Conservation (phyloP, 1,140 invertebrate species). For the Drosophila quadrilineata region DNA sequence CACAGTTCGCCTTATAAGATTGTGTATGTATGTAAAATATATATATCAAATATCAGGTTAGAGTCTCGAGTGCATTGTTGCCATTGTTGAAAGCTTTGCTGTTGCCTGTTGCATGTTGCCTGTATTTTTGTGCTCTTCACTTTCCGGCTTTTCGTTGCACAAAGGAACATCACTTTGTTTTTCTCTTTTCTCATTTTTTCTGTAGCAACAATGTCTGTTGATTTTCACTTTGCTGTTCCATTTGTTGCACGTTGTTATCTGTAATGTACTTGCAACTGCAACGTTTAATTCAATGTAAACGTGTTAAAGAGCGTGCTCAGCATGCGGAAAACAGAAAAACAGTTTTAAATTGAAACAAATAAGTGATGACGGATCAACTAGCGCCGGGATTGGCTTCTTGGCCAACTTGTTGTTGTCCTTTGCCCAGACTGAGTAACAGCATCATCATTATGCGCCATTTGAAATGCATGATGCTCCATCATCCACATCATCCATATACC, state of each 20-base stretch:
- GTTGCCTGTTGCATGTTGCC: conserved; percentile 31
- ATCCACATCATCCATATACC: too few relatives aligned
- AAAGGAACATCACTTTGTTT: too few relatives aligned
- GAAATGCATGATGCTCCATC: conserved; percentile 8
- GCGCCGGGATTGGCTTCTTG: background rate
- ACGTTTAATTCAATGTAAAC: conserved; percentile 75
- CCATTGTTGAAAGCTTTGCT: conserved; percentile 52
- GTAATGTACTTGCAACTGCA: conserved; percentile 32
- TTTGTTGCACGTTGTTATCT: conserved; percentile 26
- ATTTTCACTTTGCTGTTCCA: conserved; percentile 53
- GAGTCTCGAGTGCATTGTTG: conserved; percentile 69
- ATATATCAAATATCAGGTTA: conserved; percentile 65
- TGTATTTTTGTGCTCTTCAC: conserved; percentile 76
- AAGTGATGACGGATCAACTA: conserved; percentile 19
- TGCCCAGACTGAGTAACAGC: background rate
- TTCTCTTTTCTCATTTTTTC: too few relatives aligned
- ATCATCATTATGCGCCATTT: conserved; percentile 20
- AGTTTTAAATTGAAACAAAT: conserved; percentile 46
- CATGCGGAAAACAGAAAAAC: conserved; percentile 55
- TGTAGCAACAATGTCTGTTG: conserved; percentile 67
- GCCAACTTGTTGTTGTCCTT: background rate
- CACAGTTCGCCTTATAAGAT: conserved; percentile 16
- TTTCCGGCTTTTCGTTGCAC: conserved; percentile 57
- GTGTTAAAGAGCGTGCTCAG: conserved; percentile 67
- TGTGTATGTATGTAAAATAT: conserved; percentile 41